Evolutionary conservation across 1,140 invertebrate genomes (phyloP), one percentile per base, ranked within the genome.

Genomic region (Lethrus apterus): DNA sequence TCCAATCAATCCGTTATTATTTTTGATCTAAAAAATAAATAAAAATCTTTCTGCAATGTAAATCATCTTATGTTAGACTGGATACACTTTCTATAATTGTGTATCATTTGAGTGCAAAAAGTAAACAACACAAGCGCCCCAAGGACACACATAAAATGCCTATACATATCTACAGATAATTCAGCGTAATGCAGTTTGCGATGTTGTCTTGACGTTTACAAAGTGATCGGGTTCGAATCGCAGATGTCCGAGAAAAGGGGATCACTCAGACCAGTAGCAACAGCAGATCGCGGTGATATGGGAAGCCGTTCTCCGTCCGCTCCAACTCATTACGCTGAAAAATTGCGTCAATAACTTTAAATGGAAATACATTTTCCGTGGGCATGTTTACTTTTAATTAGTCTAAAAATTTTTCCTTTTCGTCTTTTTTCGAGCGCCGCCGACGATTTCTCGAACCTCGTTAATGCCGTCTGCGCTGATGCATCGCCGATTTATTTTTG

Each of bases 321-420:
- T 47, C 30, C 13, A 41, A 47, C 46, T 47, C 46, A 47, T 47
- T 47, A 47, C 29, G 35, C 38, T 47, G 46, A 47, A 47, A 47
- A 47, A 47, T 47, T 47, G 19, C 36, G 18, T 41, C 46, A 47
- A 47, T 47, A 41, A 47, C 19, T 47, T 47, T 47, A 47, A 47
- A 47, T 47, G 35, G 46, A 47, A 47, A 41, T 47, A 47, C 35
- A 40, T 47, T 47, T 31, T 33, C 46, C 34, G 15, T 41, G 30
- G 36, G 24, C 46, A 47, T 46, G 46, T 47, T 47, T 47, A 47
- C 46, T 33, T 47, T 47, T 47, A 47, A 47, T 47, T 47, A 47
- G 46, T 43, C 29, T 43, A 30, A 38, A 38, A 21, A 21, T 21
- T 38, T 19, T 13, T 38, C 35, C 24, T 38, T 38, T 38, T 38